phyloP scores from a whole-genome alignment of 2,888 invertebrate genomes.

The Torymus auratus region DNA sequence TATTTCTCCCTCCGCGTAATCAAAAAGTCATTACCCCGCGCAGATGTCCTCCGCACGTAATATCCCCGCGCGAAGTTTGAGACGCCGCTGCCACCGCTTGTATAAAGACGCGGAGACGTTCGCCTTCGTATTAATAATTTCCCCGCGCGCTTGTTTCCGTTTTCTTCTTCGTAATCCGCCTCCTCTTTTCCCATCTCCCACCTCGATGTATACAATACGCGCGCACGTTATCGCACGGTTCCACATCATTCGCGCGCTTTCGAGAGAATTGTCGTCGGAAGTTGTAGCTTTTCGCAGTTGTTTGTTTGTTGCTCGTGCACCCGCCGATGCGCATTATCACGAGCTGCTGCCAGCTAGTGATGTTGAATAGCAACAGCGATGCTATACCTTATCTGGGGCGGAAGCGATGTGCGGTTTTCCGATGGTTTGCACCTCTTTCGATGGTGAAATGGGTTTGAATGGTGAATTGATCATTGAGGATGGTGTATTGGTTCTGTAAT shows the following conservation, averaged over 20 bases:
- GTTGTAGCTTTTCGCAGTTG: too few species aligned
- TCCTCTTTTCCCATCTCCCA: conserved; percentile 25
- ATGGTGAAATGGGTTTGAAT: too few species aligned
- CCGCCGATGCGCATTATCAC: too few species aligned
- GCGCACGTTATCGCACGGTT: not conserved
- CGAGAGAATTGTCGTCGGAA: not conserved
- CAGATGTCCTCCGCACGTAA: conserved; percentile 45
- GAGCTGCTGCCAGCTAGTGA: too few species aligned
- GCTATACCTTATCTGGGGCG: too few species aligned
- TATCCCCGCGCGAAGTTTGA: conserved; percentile 43
- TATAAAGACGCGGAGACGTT: conserved; percentile 59
- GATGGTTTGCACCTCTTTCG: too few species aligned
- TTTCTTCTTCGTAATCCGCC: conserved; percentile 64
- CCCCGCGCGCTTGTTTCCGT: conserved; percentile 64
- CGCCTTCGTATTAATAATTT: conserved; percentile 68
- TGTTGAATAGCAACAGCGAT: too few species aligned
- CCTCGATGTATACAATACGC: too few species aligned
- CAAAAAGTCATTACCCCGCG: conserved; percentile 70
- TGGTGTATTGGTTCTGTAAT: too few species aligned
- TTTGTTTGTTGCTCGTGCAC: too few species aligned
- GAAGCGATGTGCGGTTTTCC: too few species aligned
- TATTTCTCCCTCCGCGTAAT: conserved; percentile 63
- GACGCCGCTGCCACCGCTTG: conserved; percentile 6
- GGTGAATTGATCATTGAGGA: too few species aligned
- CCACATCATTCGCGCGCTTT: conserved; percentile 35